A percentile compares a stretch with the other conserved stretches of the same genome.
Evolutionary conservation across 1,140 invertebrate genomes (phyloP).

Genomic region (Protaetia brevitarsis): DNA sequence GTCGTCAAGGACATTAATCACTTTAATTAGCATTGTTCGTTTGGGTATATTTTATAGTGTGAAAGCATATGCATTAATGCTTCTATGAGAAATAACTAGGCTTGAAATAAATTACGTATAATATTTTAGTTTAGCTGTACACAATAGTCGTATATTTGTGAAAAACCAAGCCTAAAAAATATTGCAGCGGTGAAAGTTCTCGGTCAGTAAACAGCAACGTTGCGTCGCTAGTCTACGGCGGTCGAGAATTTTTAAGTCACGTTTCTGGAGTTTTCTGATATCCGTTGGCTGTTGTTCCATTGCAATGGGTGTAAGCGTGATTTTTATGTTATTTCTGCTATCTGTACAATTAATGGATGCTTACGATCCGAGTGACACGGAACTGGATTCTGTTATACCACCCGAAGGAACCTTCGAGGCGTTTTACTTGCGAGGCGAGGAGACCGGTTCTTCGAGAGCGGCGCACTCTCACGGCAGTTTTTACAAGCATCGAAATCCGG

Average conservation of each 20-base stretch:
- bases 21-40: too few species aligned
- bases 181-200: neutral
- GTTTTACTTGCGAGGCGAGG: constrained; percentile 73
- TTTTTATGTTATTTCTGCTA: constrained; percentile 10
- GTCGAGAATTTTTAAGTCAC: neutral
- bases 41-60: too few species aligned
- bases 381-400: constrained; percentile 63
- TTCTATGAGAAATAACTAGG: too few species aligned
- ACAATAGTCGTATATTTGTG: neutral
- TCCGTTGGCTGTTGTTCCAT: neutral
- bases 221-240: neutral
- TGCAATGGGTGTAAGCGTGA: neutral
- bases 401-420: constrained; percentile 75
- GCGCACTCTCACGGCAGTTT: constrained; percentile 80
- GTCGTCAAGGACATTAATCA: too few species aligned
- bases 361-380: constrained; percentile 68
- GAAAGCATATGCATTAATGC: too few species aligned
- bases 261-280: neutral
- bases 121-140: constrained; percentile 1
- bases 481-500: constrained; percentile 76
- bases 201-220: neutral
- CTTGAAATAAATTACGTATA: too few species aligned
- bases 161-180: neutral
- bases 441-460: constrained; percentile 70
- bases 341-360: constrained; percentile 31